Evolutionary conservation across 2,797 vertebrate genomes (phyloP), one percentile per base, ranked within the genome.

Genomic region (Furcifer pardalis): DNA sequence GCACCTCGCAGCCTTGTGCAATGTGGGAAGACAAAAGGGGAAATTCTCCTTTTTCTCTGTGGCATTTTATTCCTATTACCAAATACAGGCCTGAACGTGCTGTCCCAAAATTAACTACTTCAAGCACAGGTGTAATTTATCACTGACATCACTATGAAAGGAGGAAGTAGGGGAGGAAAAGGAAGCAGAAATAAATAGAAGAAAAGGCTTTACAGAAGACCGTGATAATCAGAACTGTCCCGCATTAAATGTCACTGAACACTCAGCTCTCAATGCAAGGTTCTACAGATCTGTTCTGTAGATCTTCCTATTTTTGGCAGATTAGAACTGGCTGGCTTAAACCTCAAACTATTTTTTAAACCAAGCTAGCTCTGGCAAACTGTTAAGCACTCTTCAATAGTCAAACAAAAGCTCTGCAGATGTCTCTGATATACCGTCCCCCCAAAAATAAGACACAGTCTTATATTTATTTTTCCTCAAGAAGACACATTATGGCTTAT

Each of bases 331-430:
- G 78, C 65, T 49, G 44, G 40, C n/a, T 52, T 59, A 77, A 68
- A 81, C 73, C 32, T 77, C 49, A 71, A 82, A 81, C 84, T 82
- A 82, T 82, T 82, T 68, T 68, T 77, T 65, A 82, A 86, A 82
- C 65, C 56, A 62, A 71, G 74, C 52, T 77, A 62, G 77, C 32
- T n/a, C 73, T 86, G 69, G 60, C 10, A 60, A 71, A 71, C 23
- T 42, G 74, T 49, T 27, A 82, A 81, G 65, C 69, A 82, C 77
- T 79, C 74, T 37, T 71, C 69, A 71, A 30, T 66, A 46, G 79
- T 62, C 79, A 86, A 77, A 82, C 52, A 77, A 86, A 82, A 71
- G 63, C 32, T 49, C 40, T 60, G 52, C 7, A 3, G 23, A n/a
- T 37, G 37, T 21, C n/a, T 71, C 59, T 37, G 49, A 76, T 30